Percentiles rank a stretch among this genome's conserved stretches.
Conservation (phyloP, 2,888 invertebrate species). For the Mythimna vitellina region DNA sequence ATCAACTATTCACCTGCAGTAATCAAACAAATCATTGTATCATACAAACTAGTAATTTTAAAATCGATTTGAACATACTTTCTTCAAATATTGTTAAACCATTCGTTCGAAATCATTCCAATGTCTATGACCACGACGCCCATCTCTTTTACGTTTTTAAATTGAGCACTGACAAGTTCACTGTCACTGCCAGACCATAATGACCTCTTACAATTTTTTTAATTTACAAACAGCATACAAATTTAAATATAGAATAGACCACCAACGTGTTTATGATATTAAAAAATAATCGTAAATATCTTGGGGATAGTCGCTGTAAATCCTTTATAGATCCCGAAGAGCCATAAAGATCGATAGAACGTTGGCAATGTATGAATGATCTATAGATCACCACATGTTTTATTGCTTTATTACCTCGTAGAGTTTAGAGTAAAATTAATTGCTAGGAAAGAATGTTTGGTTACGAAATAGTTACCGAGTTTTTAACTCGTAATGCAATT, state of each 20-base stretch:
- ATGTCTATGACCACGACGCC: conserved; percentile 34
- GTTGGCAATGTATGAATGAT: conserved; percentile 71
- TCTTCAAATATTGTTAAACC: conserved; percentile 44
- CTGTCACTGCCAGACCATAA: conserved; percentile 59
- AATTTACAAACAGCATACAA: conserved; percentile 33
- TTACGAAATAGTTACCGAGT: conserved; percentile 42
- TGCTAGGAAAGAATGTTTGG: conserved; percentile 43
- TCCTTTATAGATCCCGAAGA: conserved; percentile 73
- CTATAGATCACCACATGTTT: conserved; percentile 73
- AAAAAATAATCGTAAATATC: conserved; percentile 76
- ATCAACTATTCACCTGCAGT: conserved; percentile 12
- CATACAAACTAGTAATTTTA: conserved; percentile 7
- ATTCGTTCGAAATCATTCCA: conserved; percentile 36
- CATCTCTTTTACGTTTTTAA: conserved; percentile 41
- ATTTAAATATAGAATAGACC: conserved; percentile 72
- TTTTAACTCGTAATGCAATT: conserved; percentile 4
- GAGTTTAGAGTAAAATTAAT: conserved; percentile 54
- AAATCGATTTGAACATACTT: conserved; percentile 27
- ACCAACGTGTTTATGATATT: conserved; percentile 72
- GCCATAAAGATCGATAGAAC: conserved; percentile 74
- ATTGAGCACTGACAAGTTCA: conserved; percentile 44
- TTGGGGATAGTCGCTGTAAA: conserved; percentile 72
- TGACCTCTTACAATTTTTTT: conserved; percentile 70
- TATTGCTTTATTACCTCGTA: conserved; percentile 69
- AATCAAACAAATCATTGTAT: conserved; percentile 24